Conservation (phyloP, 2,797 vertebrate species). For the Chaetophractus vellerosus region DNA sequence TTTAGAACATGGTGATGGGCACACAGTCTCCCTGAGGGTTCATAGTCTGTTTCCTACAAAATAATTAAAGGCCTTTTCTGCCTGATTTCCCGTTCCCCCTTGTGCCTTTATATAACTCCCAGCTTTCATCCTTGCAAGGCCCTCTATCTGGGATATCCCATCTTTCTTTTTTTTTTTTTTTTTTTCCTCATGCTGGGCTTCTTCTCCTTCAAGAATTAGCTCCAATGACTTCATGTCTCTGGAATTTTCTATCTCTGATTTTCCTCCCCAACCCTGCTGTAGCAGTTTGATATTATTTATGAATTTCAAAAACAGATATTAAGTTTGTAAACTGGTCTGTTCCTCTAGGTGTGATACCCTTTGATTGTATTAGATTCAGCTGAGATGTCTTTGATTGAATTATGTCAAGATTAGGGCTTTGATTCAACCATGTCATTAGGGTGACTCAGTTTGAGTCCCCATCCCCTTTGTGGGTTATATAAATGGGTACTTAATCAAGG, state of each 20-base stretch:
- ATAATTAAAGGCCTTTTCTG: background rate
- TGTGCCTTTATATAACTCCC: background rate
- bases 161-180: background rate
- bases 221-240: background rate
- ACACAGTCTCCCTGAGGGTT: background rate
- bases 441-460: no score
- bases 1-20: slow-evolving; percentile 31
- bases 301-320: no score
- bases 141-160: background rate
- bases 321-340: no score
- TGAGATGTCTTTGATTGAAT: no score
- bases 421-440: no score
- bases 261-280: background rate
- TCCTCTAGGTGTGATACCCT: no score
- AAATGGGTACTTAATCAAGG: no score
- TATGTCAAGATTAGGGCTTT: no score
- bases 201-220: background rate
- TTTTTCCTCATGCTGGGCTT: background rate
- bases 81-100: background rate
- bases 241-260: background rate
- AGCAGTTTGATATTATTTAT: no score
- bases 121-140: background rate
- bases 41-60: slow-evolving; percentile 8
- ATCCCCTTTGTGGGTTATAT: no score
- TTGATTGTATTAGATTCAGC: no score